Evolutionary conservation across 2,797 vertebrate genomes (phyloP), one percentile per base, ranked within the genome.

Genomic region (Urophycis tenuis): DNA sequence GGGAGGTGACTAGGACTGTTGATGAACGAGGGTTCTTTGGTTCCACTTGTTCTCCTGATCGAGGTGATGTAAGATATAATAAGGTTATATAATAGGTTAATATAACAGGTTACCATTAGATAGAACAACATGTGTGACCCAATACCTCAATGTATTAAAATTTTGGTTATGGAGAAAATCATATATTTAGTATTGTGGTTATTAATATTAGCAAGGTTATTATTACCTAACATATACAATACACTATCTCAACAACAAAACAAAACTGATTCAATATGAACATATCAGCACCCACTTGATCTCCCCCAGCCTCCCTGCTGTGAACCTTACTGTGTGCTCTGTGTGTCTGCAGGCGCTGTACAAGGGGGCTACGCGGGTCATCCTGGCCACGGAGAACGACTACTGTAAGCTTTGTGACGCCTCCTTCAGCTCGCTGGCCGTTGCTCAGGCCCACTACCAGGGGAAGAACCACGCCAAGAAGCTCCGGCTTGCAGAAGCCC

Each of bases 381-480:
- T 99, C 90, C 88, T 98, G 92, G 97, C 97, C 84, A 99, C 97
- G 1, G 97, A 98, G 91, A 97, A 98, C 1, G 97, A 99, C 91
- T 99, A 99, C 92, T 99, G 98, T 88, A 99, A 99, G 91, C 93
- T 99, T 75, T 99, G 97, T 4, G 97, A 99, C 0, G 97, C 97
- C 81, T 98, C 98, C 22, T 99, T 99, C 88, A 99, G 97, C 30
- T 99, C 98, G 0, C 95, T 95, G 0, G 96, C 96, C 1, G 97
- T 99, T 75, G 97, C 98, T 0, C 98, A 98, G 91, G 96, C 98
- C 45, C 97, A 99, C 90, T 99, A 99, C 87, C 95, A 98, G 88
- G 97, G 98, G 79, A 99, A 98, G 83, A 99, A 98, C 87, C 98
- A 99, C 0, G 96, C 96, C 89, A 99, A 98, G 92, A 93, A 95